Conservation (phyloP, 2,888 invertebrate species). For the Eristalis intricaria region DNA sequence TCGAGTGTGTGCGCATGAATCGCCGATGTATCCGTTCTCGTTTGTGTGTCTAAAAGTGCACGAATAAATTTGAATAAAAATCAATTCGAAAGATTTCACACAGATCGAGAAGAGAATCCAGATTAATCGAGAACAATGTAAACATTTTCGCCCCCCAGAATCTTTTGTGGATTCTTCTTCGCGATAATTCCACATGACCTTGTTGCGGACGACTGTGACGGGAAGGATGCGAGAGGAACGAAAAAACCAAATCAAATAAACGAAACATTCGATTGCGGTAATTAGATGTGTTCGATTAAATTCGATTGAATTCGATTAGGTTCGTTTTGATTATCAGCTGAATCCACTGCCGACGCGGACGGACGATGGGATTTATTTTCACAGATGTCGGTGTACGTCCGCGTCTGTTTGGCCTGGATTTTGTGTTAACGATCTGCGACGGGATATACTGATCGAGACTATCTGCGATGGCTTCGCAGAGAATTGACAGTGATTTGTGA, state of each 20-base stretch:
- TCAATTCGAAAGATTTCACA: too few species aligned
- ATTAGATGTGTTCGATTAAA: neutral
- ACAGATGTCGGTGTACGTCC: neutral
- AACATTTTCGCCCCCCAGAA: neutral
- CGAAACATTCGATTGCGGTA: neutral
- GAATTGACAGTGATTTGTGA: neutral
- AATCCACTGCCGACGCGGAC: neutral
- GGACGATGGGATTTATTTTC: neutral
- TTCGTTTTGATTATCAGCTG: neutral
- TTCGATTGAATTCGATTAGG: neutral
- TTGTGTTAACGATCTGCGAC: neutral
- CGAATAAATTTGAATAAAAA: too few species aligned
- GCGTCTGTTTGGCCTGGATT: neutral
- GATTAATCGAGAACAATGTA: neutral
- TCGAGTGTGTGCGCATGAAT: neutral
- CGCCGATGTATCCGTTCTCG: neutral
- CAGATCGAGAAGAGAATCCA: neutral
- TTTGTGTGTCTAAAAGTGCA: neutral
- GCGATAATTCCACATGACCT: neutral
- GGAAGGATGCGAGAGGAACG: too few species aligned
- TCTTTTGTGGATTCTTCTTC: neutral
- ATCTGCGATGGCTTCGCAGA: neutral
- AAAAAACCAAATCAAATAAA: neutral
- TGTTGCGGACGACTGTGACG: neutral
- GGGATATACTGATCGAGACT: neutral